Evolutionary conservation across 2,113 vertebrate species (phyloP).

Genomic region (Mormyrus iriodes): DNA sequence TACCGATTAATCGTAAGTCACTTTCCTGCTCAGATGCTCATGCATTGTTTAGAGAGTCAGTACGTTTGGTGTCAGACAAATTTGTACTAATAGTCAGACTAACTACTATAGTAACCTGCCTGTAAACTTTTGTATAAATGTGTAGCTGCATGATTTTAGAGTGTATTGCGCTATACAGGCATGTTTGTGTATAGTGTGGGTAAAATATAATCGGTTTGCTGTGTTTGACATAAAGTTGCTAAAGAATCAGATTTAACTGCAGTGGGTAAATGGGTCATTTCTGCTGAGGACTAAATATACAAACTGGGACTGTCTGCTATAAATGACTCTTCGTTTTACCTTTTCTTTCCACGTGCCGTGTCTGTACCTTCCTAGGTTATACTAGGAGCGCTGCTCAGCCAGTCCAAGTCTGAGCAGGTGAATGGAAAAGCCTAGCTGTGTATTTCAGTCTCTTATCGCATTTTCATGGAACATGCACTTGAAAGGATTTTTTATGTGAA

Average conservation of each 20-base stretch:
- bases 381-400: neutral
- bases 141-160: neutral
- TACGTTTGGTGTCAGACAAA: neutral
- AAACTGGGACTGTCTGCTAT: constrained; percentile 19
- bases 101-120: neutral
- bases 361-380: neutral
- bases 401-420: neutral
- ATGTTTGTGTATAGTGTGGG: neutral
- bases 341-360: neutral
- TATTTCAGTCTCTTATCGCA: neutral
- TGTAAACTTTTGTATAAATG: neutral
- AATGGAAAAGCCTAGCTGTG: neutral
- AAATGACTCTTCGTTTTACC: constrained; percentile 1
- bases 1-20: neutral
- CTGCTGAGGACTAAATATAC: constrained; percentile 13
- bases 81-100: neutral
- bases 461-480: neutral
- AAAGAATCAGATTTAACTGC: neutral
- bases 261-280: constrained; percentile 7
- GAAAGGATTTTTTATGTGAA: neutral
- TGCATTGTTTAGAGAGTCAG: neutral
- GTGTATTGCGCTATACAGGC: neutral
- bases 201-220: neutral
- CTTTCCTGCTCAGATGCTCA: neutral
- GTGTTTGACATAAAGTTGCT: neutral